Percentiles rank a stretch among this genome's conserved stretches.
Conservation (phyloP, 2,113 vertebrate species). For the Emydocephalus ijimae region DNA sequence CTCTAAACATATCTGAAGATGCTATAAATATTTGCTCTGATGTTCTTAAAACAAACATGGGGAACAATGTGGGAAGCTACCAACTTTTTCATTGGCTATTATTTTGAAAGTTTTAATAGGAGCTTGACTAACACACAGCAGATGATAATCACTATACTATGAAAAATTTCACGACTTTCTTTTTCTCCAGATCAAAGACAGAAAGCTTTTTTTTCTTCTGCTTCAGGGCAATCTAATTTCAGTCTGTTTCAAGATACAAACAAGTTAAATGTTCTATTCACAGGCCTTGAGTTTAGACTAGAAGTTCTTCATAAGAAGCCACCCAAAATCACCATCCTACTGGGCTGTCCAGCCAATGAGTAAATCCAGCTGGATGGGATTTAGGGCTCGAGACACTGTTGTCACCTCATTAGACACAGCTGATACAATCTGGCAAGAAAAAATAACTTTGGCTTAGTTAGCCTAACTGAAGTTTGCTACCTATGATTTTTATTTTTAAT, state of each 20-base stretch:
- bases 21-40: not conserved
- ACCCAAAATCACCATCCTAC: not conserved
- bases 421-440: not conserved
- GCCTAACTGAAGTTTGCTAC: not conserved
- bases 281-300: not conserved
- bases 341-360: not conserved
- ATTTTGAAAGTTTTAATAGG: not conserved
- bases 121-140: not conserved
- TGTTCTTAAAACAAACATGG: not conserved
- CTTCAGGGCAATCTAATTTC: not conserved
- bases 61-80: not conserved
- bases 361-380: not conserved
- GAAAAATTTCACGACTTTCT: not conserved
- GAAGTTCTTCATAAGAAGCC: not conserved
- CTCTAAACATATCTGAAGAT: not conserved
- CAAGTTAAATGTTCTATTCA: not conserved
- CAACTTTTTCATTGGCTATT: not conserved
- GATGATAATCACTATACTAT: not conserved
- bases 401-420: not conserved
- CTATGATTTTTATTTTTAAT: not conserved
- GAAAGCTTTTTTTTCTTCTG: not conserved
- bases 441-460: not conserved
- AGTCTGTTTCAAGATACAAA: not conserved
- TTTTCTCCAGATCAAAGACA: not conserved
- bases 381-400: not conserved